Evolutionary conservation across 2,888 invertebrate genomes (phyloP).

Genomic region (Dryococelus australis): DNA sequence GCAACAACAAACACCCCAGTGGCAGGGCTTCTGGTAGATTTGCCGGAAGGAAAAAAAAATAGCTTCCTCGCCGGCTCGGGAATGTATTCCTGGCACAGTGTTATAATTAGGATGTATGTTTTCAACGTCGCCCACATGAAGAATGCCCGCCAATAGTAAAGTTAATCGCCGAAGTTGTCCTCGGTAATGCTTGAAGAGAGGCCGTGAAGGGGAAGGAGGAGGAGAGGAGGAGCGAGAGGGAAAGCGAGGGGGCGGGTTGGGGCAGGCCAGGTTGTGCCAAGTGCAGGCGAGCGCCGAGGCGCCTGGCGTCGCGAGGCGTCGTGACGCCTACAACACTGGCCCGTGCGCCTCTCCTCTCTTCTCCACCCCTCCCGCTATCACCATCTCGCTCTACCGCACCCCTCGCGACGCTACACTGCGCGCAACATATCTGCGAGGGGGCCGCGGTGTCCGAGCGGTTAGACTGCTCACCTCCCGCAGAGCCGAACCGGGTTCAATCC

Average conservation of each 20-base stretch:
- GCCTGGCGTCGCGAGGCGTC: background rate
- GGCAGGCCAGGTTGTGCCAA: too few species aligned
- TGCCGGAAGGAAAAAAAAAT: too few species aligned
- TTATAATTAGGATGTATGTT: background rate
- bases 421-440: too few species aligned
- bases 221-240: background rate
- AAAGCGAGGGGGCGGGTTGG: background rate
- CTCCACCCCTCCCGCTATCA: background rate
- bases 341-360: background rate
- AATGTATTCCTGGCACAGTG: background rate
- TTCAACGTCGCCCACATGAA: background rate
- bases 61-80: background rate
- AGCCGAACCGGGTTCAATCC: too few species aligned
- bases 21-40: too few species aligned
- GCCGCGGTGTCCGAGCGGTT: too few species aligned
- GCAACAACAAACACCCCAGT: too few species aligned
- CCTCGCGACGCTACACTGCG: too few species aligned
- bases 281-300: too few species aligned
- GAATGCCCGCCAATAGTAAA: background rate
- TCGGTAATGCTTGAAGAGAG: too few species aligned
- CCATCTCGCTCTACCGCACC: background rate
- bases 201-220: background rate
- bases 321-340: background rate
- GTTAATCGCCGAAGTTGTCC: background rate
- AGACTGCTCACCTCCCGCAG: too few species aligned